Conservation (phyloP, 2,797 vertebrate species). For the Hypotaenidia philippensis region DNA sequence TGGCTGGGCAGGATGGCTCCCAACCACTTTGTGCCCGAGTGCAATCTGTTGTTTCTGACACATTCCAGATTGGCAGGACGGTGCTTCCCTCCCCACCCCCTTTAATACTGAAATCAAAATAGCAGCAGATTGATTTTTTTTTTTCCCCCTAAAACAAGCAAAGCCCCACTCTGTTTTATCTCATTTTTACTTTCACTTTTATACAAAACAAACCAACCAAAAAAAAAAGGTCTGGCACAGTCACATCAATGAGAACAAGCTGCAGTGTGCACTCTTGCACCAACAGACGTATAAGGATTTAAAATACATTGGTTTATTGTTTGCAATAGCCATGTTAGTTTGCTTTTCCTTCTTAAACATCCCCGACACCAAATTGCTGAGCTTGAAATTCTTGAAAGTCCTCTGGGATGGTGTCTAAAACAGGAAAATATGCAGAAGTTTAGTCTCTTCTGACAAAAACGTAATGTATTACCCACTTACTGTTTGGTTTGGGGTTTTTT, state of each 20-base stretch:
- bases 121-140: not conserved
- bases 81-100: not conserved
- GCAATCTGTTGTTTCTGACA: not conserved
- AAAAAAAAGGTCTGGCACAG: conserved; percentile 61
- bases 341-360: conserved; percentile 78
- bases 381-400: conserved; percentile 97
- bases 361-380: conserved; percentile 86
- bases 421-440: conserved; percentile 37
- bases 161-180: conserved; percentile 26
- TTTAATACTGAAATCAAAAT: not conserved
- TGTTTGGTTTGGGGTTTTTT: not conserved
- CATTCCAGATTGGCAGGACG: not conserved
- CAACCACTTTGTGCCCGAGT: not conserved
- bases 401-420: conserved; percentile 95
- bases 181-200: conserved; percentile 80
- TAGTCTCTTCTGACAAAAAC: not conserved
- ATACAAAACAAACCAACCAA: conserved; percentile 59
- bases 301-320: conserved; percentile 72
- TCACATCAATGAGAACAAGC: conserved; percentile 67
- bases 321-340: conserved; percentile 50
- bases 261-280: conserved; percentile 27
- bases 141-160: not conserved
- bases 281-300: conserved; percentile 63
- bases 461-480: not conserved
- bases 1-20: not conserved